A percentile compares a stretch with the other conserved stretches of the same genome.
Conservation (phyloP, 2,113 vertebrate species). For the Edolisoma coerulescens region DNA sequence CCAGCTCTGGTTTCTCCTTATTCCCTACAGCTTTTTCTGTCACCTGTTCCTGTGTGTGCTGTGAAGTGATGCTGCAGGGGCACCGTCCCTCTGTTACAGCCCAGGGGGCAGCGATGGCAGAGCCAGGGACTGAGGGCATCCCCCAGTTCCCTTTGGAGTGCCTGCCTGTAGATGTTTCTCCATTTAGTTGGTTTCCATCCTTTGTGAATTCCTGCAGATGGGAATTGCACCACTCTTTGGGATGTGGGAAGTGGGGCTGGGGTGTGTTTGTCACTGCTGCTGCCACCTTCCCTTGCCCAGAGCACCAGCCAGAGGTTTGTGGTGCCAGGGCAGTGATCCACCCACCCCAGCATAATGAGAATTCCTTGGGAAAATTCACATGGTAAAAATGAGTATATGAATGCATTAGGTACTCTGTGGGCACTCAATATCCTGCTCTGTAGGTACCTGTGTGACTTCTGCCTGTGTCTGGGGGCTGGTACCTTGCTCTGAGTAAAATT, state of each 20-base stretch:
- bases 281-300: not conserved
- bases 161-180: not conserved
- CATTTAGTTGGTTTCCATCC: not conserved
- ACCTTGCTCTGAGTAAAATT: not conserved
- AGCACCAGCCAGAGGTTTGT: not conserved
- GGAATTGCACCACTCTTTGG: not conserved
- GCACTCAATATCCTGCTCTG: not conserved
- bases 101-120: not conserved
- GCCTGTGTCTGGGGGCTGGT: not conserved
- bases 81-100: rapidly evolving
- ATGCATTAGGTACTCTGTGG: rapidly evolving
- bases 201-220: not conserved
- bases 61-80: not conserved
- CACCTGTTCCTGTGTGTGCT: not conserved
- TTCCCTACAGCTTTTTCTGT: not conserved
- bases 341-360: not conserved
- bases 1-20: not conserved
- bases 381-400: rapidly evolving
- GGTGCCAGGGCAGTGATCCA: not conserved
- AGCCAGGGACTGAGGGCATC: not conserved
- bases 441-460: not conserved
- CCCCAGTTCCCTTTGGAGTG: not conserved
- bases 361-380: not conserved
- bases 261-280: not conserved
- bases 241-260: not conserved